Evolutionary conservation across 2,113 vertebrate species (phyloP).

Genomic region (Channa argus): DNA sequence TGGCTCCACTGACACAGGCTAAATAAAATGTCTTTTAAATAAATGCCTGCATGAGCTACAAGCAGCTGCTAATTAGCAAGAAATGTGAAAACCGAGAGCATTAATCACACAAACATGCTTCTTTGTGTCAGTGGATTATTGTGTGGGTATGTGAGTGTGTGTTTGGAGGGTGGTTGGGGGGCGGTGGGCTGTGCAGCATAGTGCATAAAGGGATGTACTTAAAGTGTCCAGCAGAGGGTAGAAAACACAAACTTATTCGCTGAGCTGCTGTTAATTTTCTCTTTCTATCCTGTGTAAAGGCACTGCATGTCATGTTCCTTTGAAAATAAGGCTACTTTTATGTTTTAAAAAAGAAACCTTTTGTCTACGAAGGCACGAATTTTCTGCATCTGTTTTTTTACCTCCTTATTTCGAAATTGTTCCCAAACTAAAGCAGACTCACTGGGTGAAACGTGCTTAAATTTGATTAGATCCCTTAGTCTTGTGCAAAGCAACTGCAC

Average conservation of each 20-base stretch:
- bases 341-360: too few relatives aligned
- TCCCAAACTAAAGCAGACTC: too few relatives aligned
- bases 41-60: constrained; percentile 26
- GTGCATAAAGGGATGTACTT: background rate
- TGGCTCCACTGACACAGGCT: constrained; percentile 23
- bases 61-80: constrained; percentile 63
- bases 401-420: too few relatives aligned
- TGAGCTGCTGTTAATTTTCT: accelerated
- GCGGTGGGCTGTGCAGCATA: too few relatives aligned
- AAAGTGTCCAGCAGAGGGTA: constrained; percentile 59
- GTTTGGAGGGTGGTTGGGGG: background rate
- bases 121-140: constrained; percentile 60
- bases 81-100: constrained; percentile 50
- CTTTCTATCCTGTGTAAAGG: background rate
- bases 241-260: constrained; percentile 33
- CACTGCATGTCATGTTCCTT: too few relatives aligned
- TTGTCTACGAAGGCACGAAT: too few relatives aligned
- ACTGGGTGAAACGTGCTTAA: too few relatives aligned
- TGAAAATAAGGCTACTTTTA: too few relatives aligned
- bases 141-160: constrained; percentile 38
- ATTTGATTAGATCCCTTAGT: background rate
- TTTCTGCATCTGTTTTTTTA: too few relatives aligned
- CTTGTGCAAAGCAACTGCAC: background rate
- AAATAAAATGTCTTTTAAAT: constrained; percentile 49
- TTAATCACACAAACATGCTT: constrained; percentile 64